phyloP scores from a whole-genome alignment of 2,113 vertebrate species.

The Coreoperca whiteheadi region DNA sequence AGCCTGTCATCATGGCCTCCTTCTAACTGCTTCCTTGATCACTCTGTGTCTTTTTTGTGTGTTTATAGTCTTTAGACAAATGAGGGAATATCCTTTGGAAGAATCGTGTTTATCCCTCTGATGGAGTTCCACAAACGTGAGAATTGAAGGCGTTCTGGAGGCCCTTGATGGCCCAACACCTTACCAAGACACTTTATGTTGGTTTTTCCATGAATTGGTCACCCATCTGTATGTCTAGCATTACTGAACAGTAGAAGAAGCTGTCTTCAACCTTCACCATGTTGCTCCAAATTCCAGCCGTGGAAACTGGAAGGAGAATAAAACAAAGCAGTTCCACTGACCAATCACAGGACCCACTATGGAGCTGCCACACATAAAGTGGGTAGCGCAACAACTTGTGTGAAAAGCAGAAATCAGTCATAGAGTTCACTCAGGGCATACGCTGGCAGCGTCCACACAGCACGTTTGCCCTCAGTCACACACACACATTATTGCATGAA shows the following conservation, averaged over 20 bases:
- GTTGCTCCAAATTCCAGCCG: neutral
- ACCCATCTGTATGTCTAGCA: neutral
- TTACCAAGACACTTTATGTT: neutral
- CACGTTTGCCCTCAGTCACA: constrained; percentile 53
- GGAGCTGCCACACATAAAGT: constrained; percentile 14
- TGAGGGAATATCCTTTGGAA: neutral
- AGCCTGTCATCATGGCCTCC: neutral
- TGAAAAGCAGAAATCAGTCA: constrained; percentile 41
- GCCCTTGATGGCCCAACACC: neutral
- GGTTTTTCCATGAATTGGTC: neutral
- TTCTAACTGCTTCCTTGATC: neutral
- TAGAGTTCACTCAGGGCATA: constrained; percentile 56
- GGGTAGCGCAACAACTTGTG: constrained; percentile 10
- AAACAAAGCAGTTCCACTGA: constrained; percentile 5
- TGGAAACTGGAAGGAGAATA: neutral
- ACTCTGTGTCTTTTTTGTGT: too few species aligned
- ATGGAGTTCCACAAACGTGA: neutral
- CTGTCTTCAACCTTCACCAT: neutral
- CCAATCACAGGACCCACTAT: constrained; percentile 3
- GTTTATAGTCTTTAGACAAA: neutral
- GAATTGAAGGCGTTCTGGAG: neutral
- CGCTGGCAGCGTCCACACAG: constrained; percentile 41
- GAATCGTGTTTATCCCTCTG: neutral
- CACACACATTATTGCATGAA: constrained; percentile 54
- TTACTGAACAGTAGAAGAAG: neutral